Evolutionary conservation across 92 coral and sea anemone species (phyloP).

Genomic region (Anthopleura xanthogrammica): DNA sequence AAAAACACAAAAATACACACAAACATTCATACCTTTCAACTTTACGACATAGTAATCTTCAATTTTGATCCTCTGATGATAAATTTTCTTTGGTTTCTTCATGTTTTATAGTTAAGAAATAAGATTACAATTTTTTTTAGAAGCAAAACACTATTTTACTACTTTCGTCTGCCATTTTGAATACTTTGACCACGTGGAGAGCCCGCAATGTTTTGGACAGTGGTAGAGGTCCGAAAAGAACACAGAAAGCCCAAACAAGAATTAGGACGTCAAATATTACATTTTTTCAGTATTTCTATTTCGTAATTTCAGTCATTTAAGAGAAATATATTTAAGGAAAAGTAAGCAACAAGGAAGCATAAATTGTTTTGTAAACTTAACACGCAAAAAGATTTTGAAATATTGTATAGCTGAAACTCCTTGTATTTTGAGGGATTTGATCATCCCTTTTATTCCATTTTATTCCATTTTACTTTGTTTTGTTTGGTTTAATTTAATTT

Average conservation of each 20-base stretch:
- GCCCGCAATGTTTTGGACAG: slow-evolving; percentile 3
- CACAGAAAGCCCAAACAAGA: not conserved
- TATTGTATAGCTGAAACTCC: too few relatives aligned
- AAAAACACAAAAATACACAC: not conserved
- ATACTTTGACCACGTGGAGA: slow-evolving; percentile 22
- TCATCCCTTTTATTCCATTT: too few relatives aligned
- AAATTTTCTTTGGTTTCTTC: slow-evolving; percentile 53
- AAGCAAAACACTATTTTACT: not conserved
- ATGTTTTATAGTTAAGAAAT: slow-evolving; percentile 1
- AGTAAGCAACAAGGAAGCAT: too few relatives aligned
- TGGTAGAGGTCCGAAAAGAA: not conserved
- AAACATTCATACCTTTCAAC: not conserved
- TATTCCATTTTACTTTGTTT: not conserved
- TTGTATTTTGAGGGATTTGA: too few relatives aligned
- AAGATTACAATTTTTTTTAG: not conserved
- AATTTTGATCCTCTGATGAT: slow-evolving; percentile 43
- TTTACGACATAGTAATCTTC: not conserved
- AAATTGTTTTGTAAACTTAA: too few relatives aligned
- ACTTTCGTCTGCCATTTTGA: slow-evolving; percentile 58
- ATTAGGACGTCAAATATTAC: not conserved
- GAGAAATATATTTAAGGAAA: too few relatives aligned
- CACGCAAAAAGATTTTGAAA: not conserved
- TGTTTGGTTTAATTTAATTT: too few relatives aligned
- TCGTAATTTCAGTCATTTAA: too few relatives aligned
- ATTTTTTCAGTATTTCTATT: too few relatives aligned